Conservation (phyloP, 64 coral and sea anemone genomes). For the Porites australiensis region DNA sequence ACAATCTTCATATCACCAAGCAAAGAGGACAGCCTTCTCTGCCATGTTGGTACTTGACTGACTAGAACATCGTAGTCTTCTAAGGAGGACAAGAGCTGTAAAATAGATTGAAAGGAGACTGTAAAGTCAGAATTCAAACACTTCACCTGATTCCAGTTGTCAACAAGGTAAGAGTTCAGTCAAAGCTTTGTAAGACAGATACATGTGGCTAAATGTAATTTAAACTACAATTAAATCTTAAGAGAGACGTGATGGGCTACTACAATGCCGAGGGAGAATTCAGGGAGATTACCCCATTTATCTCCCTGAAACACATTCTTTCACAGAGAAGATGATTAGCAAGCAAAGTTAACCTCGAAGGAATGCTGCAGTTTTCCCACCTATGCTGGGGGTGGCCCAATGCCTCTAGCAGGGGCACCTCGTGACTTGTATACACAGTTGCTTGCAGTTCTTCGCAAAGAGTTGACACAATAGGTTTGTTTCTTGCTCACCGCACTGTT, state of each 20-base stretch:
- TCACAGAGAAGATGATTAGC: constrained; percentile 26
- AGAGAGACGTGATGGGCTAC: background rate
- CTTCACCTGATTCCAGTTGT: too few relatives aligned
- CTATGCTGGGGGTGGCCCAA: too few relatives aligned
- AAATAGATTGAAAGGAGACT: background rate
- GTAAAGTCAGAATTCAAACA: background rate
- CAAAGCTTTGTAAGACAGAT: too few relatives aligned
- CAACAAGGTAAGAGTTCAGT: too few relatives aligned
- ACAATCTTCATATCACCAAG: constrained; percentile 73
- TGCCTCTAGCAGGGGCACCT: too few relatives aligned
- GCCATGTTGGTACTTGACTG: constrained; percentile 79
- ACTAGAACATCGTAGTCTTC: constrained; percentile 86
- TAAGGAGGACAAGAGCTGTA: constrained; percentile 78
- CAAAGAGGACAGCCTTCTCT: constrained; percentile 56
- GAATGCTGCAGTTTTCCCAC: too few relatives aligned
- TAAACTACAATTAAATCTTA: constrained; percentile 22
- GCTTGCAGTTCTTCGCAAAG: too few relatives aligned
- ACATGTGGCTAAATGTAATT: too few relatives aligned
- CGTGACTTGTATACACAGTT: too few relatives aligned
- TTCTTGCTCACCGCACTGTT: too few relatives aligned
- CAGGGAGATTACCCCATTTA: constrained; percentile 46
- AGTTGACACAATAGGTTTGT: too few relatives aligned
- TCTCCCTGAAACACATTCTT: background rate
- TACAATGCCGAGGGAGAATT: constrained; percentile 22
- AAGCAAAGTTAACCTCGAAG: too few relatives aligned